Evolutionary conservation across 2,113 vertebrate species (phyloP).

Genomic region (Colaptes auratus): DNA sequence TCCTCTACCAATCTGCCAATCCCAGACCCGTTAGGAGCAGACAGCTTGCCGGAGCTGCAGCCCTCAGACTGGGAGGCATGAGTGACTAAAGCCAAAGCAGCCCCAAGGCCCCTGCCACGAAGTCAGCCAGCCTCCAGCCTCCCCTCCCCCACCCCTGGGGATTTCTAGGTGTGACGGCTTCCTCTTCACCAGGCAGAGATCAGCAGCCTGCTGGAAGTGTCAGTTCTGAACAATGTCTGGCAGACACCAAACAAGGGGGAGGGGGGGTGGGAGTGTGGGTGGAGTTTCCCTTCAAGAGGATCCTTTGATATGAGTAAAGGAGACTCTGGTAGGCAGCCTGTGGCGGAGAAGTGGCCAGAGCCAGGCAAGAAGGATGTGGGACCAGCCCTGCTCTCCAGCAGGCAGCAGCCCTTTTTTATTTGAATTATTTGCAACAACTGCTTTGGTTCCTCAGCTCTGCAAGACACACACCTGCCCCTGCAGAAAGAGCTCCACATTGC

Average conservation of each 20-base stretch:
- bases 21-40: neutral
- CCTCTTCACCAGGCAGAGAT: neutral
- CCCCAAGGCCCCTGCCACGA: neutral
- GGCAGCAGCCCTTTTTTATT: fast-evolving
- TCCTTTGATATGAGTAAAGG: neutral
- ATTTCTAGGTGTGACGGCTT: neutral
- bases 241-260: neutral
- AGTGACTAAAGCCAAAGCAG: neutral
- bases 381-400: neutral
- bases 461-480: neutral
- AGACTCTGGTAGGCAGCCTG: neutral
- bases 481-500: fast-evolving
- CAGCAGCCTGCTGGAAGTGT: fast-evolving
- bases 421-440: neutral
- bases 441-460: neutral
- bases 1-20: neutral
- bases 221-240: fast-evolving
- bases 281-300: neutral
- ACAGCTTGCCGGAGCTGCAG: neutral
- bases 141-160: fast-evolving
- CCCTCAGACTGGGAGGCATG: neutral
- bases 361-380: fast-evolving
- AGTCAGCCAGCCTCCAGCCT: neutral
- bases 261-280: too few relatives aligned
- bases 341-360: neutral